Evolutionary conservation across 2,888 invertebrate genomes (phyloP).

Genomic region (Melanotus villosus): DNA sequence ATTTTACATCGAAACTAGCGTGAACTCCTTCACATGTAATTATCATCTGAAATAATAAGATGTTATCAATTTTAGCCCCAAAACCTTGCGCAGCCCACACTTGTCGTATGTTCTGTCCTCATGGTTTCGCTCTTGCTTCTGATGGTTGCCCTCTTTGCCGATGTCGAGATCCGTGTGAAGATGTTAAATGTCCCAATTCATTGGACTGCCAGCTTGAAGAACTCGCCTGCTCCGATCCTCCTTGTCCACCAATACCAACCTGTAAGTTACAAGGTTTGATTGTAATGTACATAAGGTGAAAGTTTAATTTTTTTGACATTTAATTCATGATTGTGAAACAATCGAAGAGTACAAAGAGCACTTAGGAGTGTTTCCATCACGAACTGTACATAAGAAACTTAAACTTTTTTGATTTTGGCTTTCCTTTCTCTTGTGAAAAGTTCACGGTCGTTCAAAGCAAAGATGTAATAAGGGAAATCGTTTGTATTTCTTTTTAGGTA

Average conservation of each 20-base stretch:
- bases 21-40: constrained; percentile 2
- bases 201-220: constrained; percentile 85
- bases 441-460: constrained; percentile 15
- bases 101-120: constrained; percentile 89
- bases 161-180: constrained; percentile 86
- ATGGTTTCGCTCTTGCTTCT: constrained; percentile 81
- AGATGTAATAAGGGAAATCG: neutral
- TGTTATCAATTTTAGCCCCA: constrained; percentile 66
- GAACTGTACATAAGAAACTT: constrained; percentile 3
- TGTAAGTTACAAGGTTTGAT: constrained; percentile 70
- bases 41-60: neutral
- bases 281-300: constrained; percentile 6
- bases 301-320: constrained; percentile 5
- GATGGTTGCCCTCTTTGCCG: constrained; percentile 85
- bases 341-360: constrained; percentile 3
- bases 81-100: constrained; percentile 84
- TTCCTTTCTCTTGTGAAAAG: constrained; percentile 37
- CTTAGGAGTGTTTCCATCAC: constrained; percentile 22
- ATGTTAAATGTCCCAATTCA: constrained; percentile 82
- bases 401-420: neutral
- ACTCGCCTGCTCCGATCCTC: constrained; percentile 82
- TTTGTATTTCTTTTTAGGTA: constrained; percentile 69
- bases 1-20: neutral
- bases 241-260: constrained; percentile 88
- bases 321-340: constrained; percentile 5